These are phyloP conservation scores for Nothoprocta pentlandii DNA, from an alignment of 2,113 vertebrate genomes.

Conservation along the genomic window DNA sequence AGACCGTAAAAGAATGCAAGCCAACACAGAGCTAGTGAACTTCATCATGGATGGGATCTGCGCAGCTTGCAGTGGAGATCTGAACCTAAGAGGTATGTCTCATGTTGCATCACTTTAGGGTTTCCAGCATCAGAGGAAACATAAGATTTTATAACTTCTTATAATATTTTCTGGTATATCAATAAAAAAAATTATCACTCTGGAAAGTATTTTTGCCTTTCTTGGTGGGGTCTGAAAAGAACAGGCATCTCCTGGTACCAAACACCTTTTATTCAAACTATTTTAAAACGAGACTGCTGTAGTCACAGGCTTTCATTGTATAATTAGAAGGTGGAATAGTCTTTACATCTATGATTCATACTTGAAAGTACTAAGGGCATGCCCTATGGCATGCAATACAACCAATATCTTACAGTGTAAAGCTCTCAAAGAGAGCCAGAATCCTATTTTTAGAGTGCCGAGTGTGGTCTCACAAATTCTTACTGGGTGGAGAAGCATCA, in stretches of 20 bases:
- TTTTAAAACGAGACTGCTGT: neutral
- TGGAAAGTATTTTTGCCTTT: neutral
- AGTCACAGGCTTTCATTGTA: neutral
- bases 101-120: neutral
- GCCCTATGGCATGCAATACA: neutral
- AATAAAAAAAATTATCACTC: neutral
- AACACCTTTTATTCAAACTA: neutral
- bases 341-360: neutral
- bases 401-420: neutral
- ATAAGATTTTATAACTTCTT: neutral
- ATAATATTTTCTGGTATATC: neutral
- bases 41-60: neutral
- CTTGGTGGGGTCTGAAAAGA: neutral
- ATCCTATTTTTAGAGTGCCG: neutral
- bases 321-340: neutral
- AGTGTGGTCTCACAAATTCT: neutral
- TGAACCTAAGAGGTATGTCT: neutral
- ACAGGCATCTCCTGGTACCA: accelerated
- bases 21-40: neutral
- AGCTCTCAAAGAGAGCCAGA: neutral
- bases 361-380: neutral
- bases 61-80: accelerated
- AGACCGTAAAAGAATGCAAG: neutral
- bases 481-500: neutral
- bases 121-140: neutral